Percentiles rank a stretch among this genome's conserved stretches.
Conservation (phyloP, 2,797 vertebrate species). For the Spinus pinus region DNA sequence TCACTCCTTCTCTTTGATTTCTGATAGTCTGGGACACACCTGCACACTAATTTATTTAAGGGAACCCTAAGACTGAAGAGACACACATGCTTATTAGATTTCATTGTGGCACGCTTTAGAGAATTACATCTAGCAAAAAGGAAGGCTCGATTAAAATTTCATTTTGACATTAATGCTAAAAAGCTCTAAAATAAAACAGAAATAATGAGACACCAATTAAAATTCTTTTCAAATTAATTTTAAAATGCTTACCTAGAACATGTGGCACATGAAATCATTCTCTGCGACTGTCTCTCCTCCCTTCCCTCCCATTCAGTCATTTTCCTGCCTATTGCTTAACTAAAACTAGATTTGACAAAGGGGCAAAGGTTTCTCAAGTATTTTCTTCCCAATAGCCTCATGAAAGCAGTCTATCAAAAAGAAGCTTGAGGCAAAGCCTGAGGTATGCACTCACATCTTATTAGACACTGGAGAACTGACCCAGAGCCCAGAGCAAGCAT, state of each 20-base stretch:
- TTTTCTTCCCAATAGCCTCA: background rate
- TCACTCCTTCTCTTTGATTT: background rate
- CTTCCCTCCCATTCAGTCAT: background rate
- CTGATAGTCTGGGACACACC: background rate
- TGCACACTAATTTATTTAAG: background rate
- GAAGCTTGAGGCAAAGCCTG: background rate
- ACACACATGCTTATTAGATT: background rate
- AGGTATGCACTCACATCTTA: background rate
- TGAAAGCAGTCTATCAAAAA: background rate
- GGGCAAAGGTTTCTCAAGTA: background rate
- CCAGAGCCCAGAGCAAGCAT: background rate
- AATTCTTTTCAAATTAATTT: background rate
- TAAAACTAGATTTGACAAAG: background rate
- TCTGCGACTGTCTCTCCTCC: background rate
- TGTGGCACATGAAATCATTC: background rate
- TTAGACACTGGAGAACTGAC: background rate
- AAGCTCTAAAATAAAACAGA: background rate
- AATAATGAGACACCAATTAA: background rate
- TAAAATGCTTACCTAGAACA: background rate
- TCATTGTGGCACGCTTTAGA: background rate
- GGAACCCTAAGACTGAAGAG: background rate
- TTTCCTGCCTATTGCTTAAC: background rate
- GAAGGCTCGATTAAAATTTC: background rate
- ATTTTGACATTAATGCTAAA: background rate
- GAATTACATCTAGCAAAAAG: background rate